phyloP scores from a whole-genome alignment of 2,797 vertebrate species.

The Octomys mimax region DNA sequence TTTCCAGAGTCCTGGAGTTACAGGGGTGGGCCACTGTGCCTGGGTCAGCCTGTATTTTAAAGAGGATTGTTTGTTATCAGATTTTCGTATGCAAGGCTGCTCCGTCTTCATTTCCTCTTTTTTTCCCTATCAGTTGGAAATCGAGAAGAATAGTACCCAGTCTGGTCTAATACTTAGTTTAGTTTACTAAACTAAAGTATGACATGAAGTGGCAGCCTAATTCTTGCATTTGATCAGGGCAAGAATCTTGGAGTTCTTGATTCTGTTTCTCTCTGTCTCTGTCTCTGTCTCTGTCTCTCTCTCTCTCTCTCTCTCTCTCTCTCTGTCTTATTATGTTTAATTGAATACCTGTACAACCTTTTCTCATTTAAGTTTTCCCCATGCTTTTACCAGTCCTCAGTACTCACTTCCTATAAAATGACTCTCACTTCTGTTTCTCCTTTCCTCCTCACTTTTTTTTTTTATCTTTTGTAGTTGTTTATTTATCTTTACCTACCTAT shows the following conservation, averaged over 20 bases:
- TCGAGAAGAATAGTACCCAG: constrained; percentile 30
- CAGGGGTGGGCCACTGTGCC: neutral
- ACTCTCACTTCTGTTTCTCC: neutral
- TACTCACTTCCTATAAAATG: neutral
- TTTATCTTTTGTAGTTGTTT: neutral
- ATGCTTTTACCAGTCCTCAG: neutral
- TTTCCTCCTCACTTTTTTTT: neutral
- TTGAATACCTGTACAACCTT: neutral
- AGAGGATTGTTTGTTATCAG: neutral
- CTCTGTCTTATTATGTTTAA: constrained; percentile 2
- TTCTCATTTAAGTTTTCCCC: neutral
- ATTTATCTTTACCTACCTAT: neutral
- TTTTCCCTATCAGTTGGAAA: constrained; percentile 41
- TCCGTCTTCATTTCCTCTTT: neutral
- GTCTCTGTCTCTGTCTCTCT: neutral
- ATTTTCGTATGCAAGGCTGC: constrained; percentile 2
- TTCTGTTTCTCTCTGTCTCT: neutral
- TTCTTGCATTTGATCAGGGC: neutral
- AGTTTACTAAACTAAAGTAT: constrained; percentile 12
- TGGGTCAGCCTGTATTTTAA: neutral
- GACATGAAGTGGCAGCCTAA: constrained; percentile 49
- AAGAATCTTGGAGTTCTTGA: constrained; percentile 17
- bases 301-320: neutral
- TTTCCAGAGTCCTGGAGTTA: neutral
- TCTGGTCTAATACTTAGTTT: constrained; percentile 48